phyloP scores from a whole-genome alignment of 1,140 invertebrate genomes.

The Diprion similis region DNA sequence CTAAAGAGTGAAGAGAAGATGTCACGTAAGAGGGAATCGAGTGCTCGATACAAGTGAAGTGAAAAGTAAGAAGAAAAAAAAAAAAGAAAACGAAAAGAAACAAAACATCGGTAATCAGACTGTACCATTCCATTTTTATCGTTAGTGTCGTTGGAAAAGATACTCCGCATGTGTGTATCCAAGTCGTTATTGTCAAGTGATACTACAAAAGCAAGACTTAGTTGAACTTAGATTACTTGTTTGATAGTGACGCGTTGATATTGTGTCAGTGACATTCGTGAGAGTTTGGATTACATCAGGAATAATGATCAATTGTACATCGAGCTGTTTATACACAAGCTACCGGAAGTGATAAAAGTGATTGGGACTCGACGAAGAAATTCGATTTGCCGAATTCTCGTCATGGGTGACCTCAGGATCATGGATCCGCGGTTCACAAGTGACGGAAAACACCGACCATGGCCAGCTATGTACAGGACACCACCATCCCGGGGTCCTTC shows the following conservation, averaged over 20 bases:
- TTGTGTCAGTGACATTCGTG: background rate
- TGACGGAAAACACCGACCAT: conserved; percentile 59
- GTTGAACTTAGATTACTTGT: background rate
- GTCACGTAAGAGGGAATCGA: too few species aligned
- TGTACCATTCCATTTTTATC: background rate
- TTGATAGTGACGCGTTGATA: too few species aligned
- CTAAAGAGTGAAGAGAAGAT: too few species aligned
- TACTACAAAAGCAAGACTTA: too few species aligned
- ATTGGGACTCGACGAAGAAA: conserved; percentile 26
- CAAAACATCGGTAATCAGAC: conserved; percentile 1
- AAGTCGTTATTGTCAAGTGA: too few species aligned
- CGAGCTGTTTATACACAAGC: too few species aligned
- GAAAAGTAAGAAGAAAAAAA: conserved; percentile 26
- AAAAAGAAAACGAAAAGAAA: conserved; percentile 27
- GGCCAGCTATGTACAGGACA: conserved; percentile 69
- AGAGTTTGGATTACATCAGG: background rate
- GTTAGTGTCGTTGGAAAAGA: too few species aligned
- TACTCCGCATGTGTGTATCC: too few species aligned
- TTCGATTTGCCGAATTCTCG: conserved; percentile 26
- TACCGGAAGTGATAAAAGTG: background rate
- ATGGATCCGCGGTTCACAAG: conserved; percentile 50
- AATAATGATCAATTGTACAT: conserved; percentile 7
- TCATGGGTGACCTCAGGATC: conserved; percentile 57
- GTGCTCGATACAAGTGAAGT: conserved; percentile 16
- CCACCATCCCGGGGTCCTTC: conserved; percentile 56